phyloP scores from a whole-genome alignment of 2,113 vertebrate species.

The Philantomba maxwellii region DNA sequence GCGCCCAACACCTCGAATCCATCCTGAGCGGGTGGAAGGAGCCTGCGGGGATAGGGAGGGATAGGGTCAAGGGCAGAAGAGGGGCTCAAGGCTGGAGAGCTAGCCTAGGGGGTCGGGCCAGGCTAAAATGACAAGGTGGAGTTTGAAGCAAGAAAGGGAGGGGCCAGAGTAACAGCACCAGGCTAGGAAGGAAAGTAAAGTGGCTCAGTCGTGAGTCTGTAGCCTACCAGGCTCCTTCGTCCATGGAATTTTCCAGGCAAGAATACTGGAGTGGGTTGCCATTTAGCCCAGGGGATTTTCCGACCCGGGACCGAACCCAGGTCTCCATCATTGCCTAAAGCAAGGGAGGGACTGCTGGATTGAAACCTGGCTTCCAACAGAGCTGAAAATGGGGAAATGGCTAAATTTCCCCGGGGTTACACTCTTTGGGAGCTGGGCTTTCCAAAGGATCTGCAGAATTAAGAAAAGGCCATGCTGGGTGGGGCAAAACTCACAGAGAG shows the following conservation, averaged over 20 bases:
- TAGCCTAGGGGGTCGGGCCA: not conserved
- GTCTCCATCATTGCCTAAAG: not conserved
- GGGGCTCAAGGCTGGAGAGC: accelerated
- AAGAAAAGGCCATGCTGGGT: not conserved
- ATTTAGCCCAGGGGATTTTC: not conserved
- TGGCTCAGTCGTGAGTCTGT: not conserved
- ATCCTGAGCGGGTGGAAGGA: conserved; percentile 63
- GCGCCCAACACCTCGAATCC: conserved; percentile 75
- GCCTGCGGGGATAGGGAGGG: conserved; percentile 10
- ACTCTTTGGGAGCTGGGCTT: not conserved
- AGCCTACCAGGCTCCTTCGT: not conserved
- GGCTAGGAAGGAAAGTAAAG: not conserved
- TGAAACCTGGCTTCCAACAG: not conserved
- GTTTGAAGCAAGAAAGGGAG: not conserved
- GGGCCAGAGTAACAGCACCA: not conserved
- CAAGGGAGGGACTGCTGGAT: not conserved
- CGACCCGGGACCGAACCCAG: not conserved
- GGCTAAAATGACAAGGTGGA: not conserved
- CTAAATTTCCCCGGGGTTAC: not conserved
- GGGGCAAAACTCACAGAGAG: not conserved
- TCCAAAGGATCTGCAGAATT: not conserved
- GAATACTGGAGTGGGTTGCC: no score
- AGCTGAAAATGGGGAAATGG: not conserved
- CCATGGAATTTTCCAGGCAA: no score
- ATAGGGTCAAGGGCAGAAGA: not conserved